Evolutionary conservation across 2,888 invertebrate species (phyloP).

Genomic region (Enchytraeus crypticus): DNA sequence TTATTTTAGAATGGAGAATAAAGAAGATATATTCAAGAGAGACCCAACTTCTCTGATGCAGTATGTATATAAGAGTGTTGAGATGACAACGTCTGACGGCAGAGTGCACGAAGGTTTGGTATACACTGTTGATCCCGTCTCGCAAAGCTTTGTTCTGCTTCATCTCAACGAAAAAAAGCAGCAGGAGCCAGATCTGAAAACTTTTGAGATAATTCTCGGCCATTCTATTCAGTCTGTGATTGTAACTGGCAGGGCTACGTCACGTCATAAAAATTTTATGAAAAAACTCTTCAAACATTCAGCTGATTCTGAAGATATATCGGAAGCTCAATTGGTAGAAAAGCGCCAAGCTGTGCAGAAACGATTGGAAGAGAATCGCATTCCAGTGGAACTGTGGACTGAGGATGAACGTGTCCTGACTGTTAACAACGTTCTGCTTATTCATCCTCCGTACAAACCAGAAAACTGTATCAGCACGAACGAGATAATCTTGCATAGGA

Average conservation of each 20-base stretch:
- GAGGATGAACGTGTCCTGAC: conserved; percentile 32
- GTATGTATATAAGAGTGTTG: conserved; percentile 40
- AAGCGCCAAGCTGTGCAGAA: conserved; percentile 32
- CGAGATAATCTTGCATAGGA: conserved; percentile 46
- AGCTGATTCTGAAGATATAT: conserved; percentile 15
- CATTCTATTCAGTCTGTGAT: conserved; percentile 33
- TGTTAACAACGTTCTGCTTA: conserved; percentile 39
- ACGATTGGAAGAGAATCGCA: conserved; percentile 43
- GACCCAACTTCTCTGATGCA: conserved; percentile 43
- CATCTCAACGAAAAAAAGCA: conserved; percentile 19
- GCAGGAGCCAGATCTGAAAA: background rate
- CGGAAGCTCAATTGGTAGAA: conserved; percentile 32
- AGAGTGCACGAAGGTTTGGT: conserved; percentile 37
- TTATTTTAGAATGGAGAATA: too few relatives aligned
- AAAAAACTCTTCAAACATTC: conserved; percentile 4
- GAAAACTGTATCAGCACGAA: conserved; percentile 45
- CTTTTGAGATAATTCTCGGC: conserved; percentile 35
- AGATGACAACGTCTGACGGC: conserved; percentile 35
- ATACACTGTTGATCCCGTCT: conserved; percentile 46
- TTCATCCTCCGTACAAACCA: conserved; percentile 40
- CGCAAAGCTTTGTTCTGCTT: conserved; percentile 37
- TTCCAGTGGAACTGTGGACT: conserved; percentile 37
- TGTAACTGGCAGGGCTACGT: conserved; percentile 29
- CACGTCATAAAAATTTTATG: conserved; percentile 12
- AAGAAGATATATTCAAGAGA: conserved; percentile 39